Base-by-base conservation (phyloP, 2,888 invertebrate genomes). In the Tillus elongatus region DNA sequence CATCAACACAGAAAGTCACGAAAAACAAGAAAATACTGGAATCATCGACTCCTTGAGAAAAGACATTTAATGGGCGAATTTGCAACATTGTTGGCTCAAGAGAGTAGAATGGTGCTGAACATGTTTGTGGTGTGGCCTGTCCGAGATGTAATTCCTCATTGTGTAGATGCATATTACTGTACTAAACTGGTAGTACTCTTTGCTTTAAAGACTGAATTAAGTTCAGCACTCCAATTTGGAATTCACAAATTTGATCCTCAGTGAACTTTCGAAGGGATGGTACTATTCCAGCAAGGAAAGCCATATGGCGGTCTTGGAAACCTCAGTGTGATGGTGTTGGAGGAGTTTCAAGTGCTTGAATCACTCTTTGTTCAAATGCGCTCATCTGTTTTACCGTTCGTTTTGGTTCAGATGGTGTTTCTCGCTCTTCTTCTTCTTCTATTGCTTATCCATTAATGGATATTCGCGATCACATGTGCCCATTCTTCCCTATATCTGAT, bases 131-230 rank as follows among this genome's bases (percentile, higher is more conserved):
- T 11, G 30, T 8, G n/a, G 30, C 30, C 12, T 29, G 30, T 29
- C 30, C 30, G n/a, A 29, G 6, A 11, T 29, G 30, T 9, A 29
- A n/a, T 8, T 11, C 4, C 4, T 11, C 30, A 8, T 29, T 10
- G 6, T 11, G 4, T 10, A 29, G 30, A 10, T 29, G n/a, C 30
- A 10, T 29, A 11, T 29, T 19, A 19, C n/a, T 29, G 30, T 29
- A n/a, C n/a, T n/a, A n/a, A n/a, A n/a, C n/a, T n/a, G n/a, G n/a
- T n/a, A n/a, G n/a, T n/a, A n/a, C 30, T 29, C 30, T 11, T 29
- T 10, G 30, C 30, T 29, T 29, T 29, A 29, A n/a, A 29, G 30
- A 29, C 12, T 29, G 30, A 29, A 29, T 29, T 10, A 29, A 10
- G 4, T 11, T 29, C 4, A 19, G 24, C 24, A 19, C 24, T 19